Conservation (phyloP, 23 tunicate species). For the Clavelina lepadiformis region DNA sequence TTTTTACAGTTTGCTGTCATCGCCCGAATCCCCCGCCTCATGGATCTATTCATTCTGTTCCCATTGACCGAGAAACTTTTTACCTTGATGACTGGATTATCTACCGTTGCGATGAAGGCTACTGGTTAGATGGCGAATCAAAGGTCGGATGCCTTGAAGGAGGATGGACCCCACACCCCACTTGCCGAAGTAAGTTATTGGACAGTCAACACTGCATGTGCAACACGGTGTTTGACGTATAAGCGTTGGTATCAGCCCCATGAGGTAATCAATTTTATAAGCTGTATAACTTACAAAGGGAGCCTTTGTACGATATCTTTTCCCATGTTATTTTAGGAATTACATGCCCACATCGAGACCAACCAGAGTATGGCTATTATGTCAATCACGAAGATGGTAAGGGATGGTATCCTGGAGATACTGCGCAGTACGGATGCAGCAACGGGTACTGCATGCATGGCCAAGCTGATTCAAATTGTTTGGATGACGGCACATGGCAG, state of each 20-base stretch:
- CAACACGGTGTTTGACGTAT: too few species aligned
- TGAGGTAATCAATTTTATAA: too few species aligned
- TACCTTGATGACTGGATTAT: not conserved
- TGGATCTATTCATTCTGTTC: slow-evolving; percentile 3
- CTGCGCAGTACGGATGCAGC: slow-evolving; percentile 13
- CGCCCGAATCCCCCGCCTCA: too few species aligned
- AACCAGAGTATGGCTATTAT: not conserved
- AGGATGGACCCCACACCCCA: slow-evolving; percentile 4
- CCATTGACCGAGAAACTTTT: not conserved
- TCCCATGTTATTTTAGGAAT: too few species aligned
- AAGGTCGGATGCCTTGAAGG: not conserved
- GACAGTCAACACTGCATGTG: not conserved
- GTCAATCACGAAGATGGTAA: too few species aligned
- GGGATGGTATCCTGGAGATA: too few species aligned
- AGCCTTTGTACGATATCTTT: too few species aligned
- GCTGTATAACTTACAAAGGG: too few species aligned
- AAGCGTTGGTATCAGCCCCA: too few species aligned
- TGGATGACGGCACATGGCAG: slow-evolving; percentile 9
- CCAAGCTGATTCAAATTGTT: slow-evolving; percentile 1
- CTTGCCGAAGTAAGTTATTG: slow-evolving; percentile 4
- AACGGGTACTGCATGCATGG: slow-evolving; percentile 16
- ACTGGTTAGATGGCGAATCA: slow-evolving; percentile 3
- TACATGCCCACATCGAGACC: not conserved
- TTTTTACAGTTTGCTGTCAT: too few species aligned
- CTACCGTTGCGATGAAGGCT: slow-evolving; percentile 6